A percentile compares a stretch with the other conserved stretches of the same genome.
phyloP scores from a whole-genome alignment of 2,797 vertebrate species.

The Sylvilagus floridanus region DNA sequence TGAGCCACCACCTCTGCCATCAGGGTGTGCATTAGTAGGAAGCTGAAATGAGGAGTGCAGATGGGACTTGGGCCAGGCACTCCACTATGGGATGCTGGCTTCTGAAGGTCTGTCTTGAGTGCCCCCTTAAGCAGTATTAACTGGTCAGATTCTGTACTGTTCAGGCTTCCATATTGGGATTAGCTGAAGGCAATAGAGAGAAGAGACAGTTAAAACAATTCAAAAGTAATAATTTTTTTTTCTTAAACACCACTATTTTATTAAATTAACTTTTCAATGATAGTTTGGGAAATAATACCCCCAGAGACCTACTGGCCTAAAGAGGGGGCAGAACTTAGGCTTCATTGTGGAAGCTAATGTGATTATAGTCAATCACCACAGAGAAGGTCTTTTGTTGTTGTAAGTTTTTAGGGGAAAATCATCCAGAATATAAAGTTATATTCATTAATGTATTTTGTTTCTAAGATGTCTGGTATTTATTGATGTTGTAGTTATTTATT shows the following conservation, averaged over 20 bases:
- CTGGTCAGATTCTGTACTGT: neutral
- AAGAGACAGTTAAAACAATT: neutral
- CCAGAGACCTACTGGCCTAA: neutral
- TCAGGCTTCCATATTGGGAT: neutral
- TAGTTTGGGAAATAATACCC: neutral
- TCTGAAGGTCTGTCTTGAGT: no score
- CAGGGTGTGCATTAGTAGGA: no score
- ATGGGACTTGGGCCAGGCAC: no score
- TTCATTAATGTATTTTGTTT: conserved; percentile 57
- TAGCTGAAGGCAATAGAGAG: conserved; percentile 17
- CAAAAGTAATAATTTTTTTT: neutral
- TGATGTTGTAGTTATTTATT: conserved; percentile 34
- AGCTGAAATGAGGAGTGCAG: no score
- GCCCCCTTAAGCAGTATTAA: neutral
- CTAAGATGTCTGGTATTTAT: conserved; percentile 58
- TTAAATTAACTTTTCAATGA: conserved; percentile 33
- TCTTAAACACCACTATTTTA: conserved; percentile 29
- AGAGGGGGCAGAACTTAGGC: neutral
- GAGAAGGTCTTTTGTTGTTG: neutral
- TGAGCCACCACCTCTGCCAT: no score
- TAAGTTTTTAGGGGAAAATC: neutral
- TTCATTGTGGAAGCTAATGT: neutral
- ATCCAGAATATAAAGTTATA: conserved; percentile 33
- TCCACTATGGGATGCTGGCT: no score
- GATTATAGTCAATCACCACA: conserved; percentile 6